These are phyloP conservation scores for Lacanobia oleracea DNA, from an alignment of 2,888 invertebrate genomes.

Conservation along the genomic window DNA sequence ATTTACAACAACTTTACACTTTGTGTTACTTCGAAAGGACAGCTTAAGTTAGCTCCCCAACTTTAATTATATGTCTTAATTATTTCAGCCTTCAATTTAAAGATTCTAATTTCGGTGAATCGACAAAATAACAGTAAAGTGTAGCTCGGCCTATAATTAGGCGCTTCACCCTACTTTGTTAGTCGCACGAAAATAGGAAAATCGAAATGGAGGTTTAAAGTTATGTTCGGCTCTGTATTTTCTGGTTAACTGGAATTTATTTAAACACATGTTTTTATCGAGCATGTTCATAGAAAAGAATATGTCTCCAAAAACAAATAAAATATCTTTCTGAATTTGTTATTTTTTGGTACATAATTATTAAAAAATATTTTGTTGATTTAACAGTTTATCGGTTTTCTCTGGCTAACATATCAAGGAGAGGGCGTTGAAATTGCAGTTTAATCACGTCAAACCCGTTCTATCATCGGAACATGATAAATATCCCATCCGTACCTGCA, in stretches of 20 bases:
- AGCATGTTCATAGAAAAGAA: background rate
- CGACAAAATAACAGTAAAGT: conserved; percentile 24
- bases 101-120: conserved; percentile 14
- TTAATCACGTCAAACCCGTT: no score
- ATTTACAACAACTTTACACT: conserved; percentile 47
- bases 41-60: conserved; percentile 22
- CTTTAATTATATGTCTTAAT: conserved; percentile 31
- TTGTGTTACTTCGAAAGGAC: conserved; percentile 1
- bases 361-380: no score
- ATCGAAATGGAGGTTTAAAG: conserved; percentile 4
- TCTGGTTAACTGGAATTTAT: background rate
- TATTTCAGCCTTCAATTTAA: conserved; percentile 16
- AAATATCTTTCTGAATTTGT: no score
- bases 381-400: no score
- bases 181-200: conserved; percentile 32
- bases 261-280: background rate
- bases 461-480: no score
- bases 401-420: no score
- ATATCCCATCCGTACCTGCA: no score
- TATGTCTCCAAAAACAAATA: no score
- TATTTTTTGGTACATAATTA: no score
- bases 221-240: background rate
- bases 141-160: conserved; percentile 41
- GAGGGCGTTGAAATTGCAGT: no score
- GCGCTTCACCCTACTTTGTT: conserved; percentile 23